These are phyloP conservation scores for Zapus hudsonius DNA, from an alignment of 2,113 vertebrate species.

Conservation along the genomic window DNA sequence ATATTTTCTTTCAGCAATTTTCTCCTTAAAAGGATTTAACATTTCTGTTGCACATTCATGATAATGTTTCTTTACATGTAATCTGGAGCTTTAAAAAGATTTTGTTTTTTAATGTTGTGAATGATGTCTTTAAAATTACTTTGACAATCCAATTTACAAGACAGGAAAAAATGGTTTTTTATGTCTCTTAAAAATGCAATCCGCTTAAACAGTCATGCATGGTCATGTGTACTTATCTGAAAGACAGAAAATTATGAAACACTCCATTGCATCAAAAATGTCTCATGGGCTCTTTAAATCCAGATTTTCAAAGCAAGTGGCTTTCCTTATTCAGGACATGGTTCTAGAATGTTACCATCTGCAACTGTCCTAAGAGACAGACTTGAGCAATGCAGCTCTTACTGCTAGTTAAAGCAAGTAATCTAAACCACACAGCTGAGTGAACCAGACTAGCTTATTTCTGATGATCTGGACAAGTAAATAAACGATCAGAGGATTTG, in stretches of 20 bases:
- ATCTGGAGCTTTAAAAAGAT: not conserved
- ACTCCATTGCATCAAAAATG: not conserved
- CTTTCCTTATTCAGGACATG: constrained; percentile 41
- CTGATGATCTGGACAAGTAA: not conserved
- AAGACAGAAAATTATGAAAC: constrained; percentile 48
- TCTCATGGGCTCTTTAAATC: constrained; percentile 16
- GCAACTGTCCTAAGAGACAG: constrained; percentile 16
- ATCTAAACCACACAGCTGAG: not conserved
- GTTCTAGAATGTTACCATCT: constrained; percentile 16
- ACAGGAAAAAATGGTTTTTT: not conserved
- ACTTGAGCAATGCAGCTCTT: constrained; percentile 15
- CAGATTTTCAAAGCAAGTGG: constrained; percentile 57
- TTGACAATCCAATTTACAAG: constrained; percentile 32
- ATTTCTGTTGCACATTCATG: not conserved
- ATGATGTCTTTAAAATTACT: constrained; percentile 41
- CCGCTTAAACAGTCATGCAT: constrained; percentile 37
- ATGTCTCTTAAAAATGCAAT: constrained; percentile 43
- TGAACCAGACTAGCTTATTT: not conserved
- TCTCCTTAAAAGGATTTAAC: not conserved
- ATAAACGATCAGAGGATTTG: not conserved
- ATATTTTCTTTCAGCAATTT: not conserved
- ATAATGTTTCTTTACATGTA: constrained; percentile 40
- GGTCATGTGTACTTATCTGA: not conserved
- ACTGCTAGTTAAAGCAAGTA: not conserved
- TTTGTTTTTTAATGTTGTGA: not conserved